Percentiles rank a stretch among this genome's conserved stretches.
These are phyloP conservation scores for Leiothrix lutea DNA, from an alignment of 2,113 vertebrate species.

Conservation along the genomic window DNA sequence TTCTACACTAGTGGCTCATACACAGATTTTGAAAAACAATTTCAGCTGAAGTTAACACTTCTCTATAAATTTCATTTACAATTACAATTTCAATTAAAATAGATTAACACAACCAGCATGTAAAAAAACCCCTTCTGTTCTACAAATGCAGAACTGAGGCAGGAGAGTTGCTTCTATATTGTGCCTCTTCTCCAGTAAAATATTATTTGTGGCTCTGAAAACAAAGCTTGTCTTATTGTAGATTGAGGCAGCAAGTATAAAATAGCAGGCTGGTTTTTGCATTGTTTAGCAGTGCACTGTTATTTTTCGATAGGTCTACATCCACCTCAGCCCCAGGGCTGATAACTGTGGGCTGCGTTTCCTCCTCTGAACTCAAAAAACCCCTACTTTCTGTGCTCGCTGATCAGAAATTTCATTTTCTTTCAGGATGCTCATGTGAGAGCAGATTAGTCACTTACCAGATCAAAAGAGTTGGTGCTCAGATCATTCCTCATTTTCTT, in stretches of 20 bases:
- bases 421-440: background rate
- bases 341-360: background rate
- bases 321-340: background rate
- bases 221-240: background rate
- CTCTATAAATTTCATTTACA: background rate
- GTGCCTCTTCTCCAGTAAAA: background rate
- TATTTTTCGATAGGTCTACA: background rate
- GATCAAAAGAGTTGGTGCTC: background rate
- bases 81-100: background rate
- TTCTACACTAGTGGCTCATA: background rate
- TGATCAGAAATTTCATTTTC: constrained; percentile 20
- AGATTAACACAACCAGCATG: background rate
- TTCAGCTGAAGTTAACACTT: background rate
- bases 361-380: background rate
- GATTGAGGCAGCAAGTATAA: background rate
- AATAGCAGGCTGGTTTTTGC: background rate
- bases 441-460: background rate
- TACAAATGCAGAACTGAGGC: background rate
- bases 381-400: background rate
- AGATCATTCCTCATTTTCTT: background rate
- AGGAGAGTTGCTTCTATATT: background rate
- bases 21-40: background rate
- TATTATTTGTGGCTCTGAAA: background rate
- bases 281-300: background rate
- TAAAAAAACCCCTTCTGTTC: background rate